Evolutionary conservation across 1,140 invertebrate genomes (phyloP), one percentile per base, ranked within the genome.

Genomic region (Cheumatopsyche charites): DNA sequence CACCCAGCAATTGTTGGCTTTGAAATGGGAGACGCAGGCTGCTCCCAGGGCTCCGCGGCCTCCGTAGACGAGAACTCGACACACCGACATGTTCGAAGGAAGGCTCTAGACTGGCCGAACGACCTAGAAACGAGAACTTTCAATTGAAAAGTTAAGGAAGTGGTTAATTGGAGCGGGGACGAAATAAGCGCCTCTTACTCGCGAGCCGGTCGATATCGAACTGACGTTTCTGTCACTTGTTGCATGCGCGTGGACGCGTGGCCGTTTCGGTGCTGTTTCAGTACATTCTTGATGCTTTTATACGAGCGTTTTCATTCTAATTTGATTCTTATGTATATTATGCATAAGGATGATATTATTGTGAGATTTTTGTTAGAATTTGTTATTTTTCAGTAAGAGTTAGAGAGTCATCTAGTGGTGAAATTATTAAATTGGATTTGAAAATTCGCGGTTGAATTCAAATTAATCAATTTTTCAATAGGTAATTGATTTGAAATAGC

Each of bases 1-100:
- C 68, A 98, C 96, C 96, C 96, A 98, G 88, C 90, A 98, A 79
- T 95, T 93, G 76, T 95, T 90, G 6, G 88, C 85, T 85, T 98
- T 98, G 77, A 98, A 97, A 79, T 92, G 88, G 6, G 90, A 88
- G 0, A 98, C 91, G 79, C 94, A 92, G 66, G 88, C 88, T 1
- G 91, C 90, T 15, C 97, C 97, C 17, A 99, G 85, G 43, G 97
- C 97, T 72, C 97, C 97, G 81, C 91, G 91, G 6, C 97, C 97
- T 70, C 97, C 97, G 79, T 98, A 98, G 77, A 98, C 88, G 61
- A 98, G 82, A 67, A 97, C 90, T 80, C 90, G 89, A 79, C 91
- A 89, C 73, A 82, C 82, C 66, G 84, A 85, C 84, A 85, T 86
- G 41, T n/a, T 58, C 63, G 29, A 41, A n/a, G 47, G 47, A n/a